Evolutionary conservation across 1,140 invertebrate species (phyloP).

Genomic region (Amyelois transitella): DNA sequence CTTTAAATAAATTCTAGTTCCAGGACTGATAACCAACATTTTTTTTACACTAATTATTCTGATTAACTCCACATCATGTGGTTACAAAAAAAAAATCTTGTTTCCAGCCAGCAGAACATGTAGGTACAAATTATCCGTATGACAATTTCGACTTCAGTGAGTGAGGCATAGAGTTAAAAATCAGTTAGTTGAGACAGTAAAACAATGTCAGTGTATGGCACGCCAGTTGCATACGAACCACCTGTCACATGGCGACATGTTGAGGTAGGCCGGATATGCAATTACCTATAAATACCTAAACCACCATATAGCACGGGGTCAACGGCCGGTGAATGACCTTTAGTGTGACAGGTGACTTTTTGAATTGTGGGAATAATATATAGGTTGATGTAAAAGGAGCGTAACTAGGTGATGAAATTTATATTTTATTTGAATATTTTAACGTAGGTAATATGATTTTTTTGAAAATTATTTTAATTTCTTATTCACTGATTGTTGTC

Average conservation of each 20-base stretch:
- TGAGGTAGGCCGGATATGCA: constrained; percentile 33
- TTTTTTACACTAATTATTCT: neutral
- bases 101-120: neutral
- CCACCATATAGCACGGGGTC: constrained; percentile 26
- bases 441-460: too few species aligned
- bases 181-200: neutral
- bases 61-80: neutral
- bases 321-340: constrained; percentile 46
- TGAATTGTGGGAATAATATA: too few species aligned
- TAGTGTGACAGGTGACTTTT: constrained; percentile 22
- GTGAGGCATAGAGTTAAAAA: neutral
- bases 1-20: too few species aligned
- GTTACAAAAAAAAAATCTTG: neutral
- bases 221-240: constrained; percentile 6
- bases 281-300: constrained; percentile 13
- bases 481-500: too few species aligned
- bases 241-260: constrained; percentile 12
- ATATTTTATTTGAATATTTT: too few species aligned
- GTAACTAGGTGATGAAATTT: too few species aligned
- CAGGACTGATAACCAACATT: too few species aligned
- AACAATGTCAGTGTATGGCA: constrained; percentile 1
- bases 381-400: too few species aligned
- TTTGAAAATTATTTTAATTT: too few species aligned
- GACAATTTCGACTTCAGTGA: neutral
- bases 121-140: too few species aligned